Conservation (phyloP, 2,113 vertebrate species). For the Brachypodius melanocephalos region DNA sequence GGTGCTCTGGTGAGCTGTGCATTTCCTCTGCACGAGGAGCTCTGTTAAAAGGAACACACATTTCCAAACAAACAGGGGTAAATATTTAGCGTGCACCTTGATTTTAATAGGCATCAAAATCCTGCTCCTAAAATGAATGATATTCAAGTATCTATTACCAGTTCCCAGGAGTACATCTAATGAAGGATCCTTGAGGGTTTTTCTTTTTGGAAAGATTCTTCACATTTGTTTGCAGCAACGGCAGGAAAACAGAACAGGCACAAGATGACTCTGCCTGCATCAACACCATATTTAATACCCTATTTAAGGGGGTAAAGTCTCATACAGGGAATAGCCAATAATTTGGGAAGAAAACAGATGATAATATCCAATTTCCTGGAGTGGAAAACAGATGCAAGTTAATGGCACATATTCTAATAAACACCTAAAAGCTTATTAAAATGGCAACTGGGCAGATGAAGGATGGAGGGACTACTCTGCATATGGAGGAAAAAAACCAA, state of each 20-base stretch:
- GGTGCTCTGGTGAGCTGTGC: not conserved
- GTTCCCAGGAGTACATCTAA: constrained; percentile 48
- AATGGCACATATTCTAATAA: not conserved
- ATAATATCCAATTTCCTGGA: constrained; percentile 1
- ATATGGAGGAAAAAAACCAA: not conserved
- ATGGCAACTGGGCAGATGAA: not conserved
- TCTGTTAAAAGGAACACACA: not conserved
- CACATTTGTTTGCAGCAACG: constrained; percentile 10
- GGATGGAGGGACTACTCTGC: not conserved
- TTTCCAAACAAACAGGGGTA: constrained; percentile 27
- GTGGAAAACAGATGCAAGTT: not conserved
- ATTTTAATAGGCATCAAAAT: constrained; percentile 50
- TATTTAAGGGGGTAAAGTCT: not conserved
- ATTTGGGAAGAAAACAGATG: not conserved
- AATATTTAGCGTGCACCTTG: constrained; percentile 25
- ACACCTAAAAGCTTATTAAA: not conserved
- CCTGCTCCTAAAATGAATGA: constrained; percentile 59
- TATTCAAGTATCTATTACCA: constrained; percentile 50
- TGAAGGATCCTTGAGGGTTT: constrained; percentile 53
- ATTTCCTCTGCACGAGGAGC: not conserved
- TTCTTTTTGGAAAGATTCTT: constrained; percentile 41
- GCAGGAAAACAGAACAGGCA: constrained; percentile 20
- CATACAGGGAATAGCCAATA: not conserved
- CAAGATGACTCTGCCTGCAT: not conserved
- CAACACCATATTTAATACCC: not conserved